Conservation (phyloP, 2,113 vertebrate species). For the Onychostoma macrolepis region DNA sequence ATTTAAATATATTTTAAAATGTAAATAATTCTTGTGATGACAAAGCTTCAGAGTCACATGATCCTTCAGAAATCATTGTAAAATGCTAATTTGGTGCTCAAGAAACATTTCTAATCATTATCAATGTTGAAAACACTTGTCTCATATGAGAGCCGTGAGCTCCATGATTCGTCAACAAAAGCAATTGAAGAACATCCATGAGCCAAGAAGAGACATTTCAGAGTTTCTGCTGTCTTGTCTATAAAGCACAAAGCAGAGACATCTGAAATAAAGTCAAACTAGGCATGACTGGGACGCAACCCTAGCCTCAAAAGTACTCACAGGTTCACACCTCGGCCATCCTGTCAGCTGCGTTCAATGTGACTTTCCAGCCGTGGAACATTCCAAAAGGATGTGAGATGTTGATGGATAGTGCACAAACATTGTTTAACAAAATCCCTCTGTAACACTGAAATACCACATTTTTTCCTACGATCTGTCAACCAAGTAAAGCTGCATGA, state of each 20-base stretch:
- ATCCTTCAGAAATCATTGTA: not conserved
- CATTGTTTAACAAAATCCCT: not conserved
- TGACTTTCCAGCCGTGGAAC: not conserved
- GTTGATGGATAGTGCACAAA: not conserved
- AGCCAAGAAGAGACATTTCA: not conserved
- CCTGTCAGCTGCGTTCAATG: not conserved
- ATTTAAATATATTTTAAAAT: not conserved
- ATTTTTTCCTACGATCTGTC: not conserved
- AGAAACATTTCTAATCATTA: not conserved
- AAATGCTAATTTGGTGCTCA: not conserved
- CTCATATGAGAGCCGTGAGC: too few relatives aligned
- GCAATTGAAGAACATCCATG: not conserved
- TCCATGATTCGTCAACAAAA: not conserved
- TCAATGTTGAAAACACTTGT: not conserved
- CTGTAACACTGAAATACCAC: not conserved
- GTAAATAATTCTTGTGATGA: not conserved
- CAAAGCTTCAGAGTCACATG: not conserved
- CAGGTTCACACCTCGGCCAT: slow-evolving; percentile 20
- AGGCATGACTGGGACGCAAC: not conserved
- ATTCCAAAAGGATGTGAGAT: not conserved
- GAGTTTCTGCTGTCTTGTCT: not conserved
- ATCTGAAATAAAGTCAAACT: slow-evolving; percentile 11
- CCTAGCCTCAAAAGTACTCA: not conserved
- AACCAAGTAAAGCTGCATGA: not conserved
- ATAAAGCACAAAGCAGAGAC: not conserved